phyloP scores from a whole-genome alignment of 1,140 invertebrate species.

The Drosophila burlai region DNA sequence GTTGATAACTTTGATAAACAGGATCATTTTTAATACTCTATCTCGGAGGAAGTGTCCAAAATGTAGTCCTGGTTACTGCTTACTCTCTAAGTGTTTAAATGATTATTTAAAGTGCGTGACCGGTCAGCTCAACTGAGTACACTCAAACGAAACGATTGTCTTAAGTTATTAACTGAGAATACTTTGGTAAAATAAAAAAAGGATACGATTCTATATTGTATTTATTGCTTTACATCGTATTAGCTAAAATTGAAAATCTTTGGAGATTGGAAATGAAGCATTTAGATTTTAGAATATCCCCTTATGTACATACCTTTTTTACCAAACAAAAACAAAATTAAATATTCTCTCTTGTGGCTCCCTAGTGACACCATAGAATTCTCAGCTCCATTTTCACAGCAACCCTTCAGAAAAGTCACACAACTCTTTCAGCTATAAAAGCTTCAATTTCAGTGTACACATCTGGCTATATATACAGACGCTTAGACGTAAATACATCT shows the following conservation, averaged over 20 bases:
- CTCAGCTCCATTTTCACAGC: not conserved
- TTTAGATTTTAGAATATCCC: no score
- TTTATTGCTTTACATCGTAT: no score
- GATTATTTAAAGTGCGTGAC: no score
- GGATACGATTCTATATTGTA: no score
- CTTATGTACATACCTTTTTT: no score
- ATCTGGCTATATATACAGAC: not conserved
- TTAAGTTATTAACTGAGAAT: no score
- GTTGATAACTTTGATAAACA: constrained; percentile 1
- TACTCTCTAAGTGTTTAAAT: not conserved
- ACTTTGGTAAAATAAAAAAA: no score
- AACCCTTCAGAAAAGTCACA: not conserved
- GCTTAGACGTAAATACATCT: constrained; percentile 12
- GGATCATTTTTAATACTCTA: not conserved
- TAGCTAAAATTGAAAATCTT: no score
- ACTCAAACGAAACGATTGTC: no score
- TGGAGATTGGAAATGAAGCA: no score
- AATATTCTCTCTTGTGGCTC: not conserved
- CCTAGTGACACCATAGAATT: not conserved
- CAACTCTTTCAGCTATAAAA: constrained; percentile 22
- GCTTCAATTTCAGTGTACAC: constrained; percentile 7
- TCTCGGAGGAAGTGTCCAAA: not conserved
- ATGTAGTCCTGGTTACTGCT: not conserved
- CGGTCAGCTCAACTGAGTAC: no score
- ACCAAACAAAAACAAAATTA: not conserved